Conservation (phyloP, 1,140 invertebrate genomes). For the Drosophila athabasca region DNA sequence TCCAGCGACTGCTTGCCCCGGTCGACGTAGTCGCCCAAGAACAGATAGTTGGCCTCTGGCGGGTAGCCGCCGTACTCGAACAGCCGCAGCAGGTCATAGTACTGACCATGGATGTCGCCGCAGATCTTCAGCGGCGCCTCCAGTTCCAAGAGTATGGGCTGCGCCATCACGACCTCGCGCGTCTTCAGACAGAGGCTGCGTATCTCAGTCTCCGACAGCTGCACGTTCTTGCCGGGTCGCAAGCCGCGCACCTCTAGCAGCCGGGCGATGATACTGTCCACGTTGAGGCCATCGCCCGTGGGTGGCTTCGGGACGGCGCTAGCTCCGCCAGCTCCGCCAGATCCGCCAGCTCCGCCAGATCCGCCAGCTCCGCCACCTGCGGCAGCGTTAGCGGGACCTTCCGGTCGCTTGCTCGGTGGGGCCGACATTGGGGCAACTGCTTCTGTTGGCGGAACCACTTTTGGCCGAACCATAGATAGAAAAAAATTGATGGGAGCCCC, state of each 20-base stretch:
- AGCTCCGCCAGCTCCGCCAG: slow-evolving; percentile 12
- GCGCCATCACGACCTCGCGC: slow-evolving; percentile 98
- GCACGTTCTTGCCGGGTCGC: slow-evolving; percentile 97
- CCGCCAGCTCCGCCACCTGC: too few species aligned
- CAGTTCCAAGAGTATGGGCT: slow-evolving; percentile 98
- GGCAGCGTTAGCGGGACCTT: not conserved
- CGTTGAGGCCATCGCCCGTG: slow-evolving; percentile 58
- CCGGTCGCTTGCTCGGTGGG: slow-evolving; percentile 6
- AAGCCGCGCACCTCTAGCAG: slow-evolving; percentile 90
- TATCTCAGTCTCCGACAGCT: slow-evolving; percentile 97
- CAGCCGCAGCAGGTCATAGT: slow-evolving; percentile 97
- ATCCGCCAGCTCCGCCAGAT: too few species aligned
- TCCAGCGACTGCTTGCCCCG: slow-evolving; percentile 93
- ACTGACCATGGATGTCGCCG: slow-evolving; percentile 99
- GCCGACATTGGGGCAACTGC: slow-evolving; percentile 35
- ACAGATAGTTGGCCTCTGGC: slow-evolving; percentile 99
- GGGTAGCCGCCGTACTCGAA: slow-evolving; percentile 99
- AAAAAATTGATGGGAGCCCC: not conserved
- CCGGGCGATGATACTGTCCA: slow-evolving; percentile 55
- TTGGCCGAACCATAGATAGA: not conserved
- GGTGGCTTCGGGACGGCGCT: slow-evolving; percentile 16
- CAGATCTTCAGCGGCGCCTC: slow-evolving; percentile 99
- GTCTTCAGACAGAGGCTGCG: slow-evolving; percentile 97
- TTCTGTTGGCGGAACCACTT: slow-evolving; percentile 6
- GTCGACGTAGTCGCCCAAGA: slow-evolving; percentile 94